Base-by-base conservation (phyloP, 2,888 invertebrate species). In the Adelognathus sp. region DNA sequence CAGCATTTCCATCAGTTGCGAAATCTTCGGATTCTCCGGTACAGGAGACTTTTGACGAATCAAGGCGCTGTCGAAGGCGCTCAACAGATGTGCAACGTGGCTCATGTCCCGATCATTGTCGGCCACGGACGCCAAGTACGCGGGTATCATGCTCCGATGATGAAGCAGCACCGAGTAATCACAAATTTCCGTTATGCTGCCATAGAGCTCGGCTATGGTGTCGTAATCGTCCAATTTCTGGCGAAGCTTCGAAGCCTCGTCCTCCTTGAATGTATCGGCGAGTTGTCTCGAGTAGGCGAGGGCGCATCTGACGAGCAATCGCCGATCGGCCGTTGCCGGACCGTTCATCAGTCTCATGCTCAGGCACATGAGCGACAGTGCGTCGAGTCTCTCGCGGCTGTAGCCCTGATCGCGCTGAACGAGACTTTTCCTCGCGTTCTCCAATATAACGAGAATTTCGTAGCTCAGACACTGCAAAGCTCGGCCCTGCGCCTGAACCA, bases 401-500 rank as follows among this genome's bases (percentile, higher is more conserved):
- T 90, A 89, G 0, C 85, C 85, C 61, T 87, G 89, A 16, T 90
- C 89, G 56, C 87, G 88, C 29, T 88, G 88, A 1, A 87, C 84
- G 11, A 91, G 72, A 61, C 84, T 85, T 79, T 87, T 92, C 91
- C 96, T 96, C 0, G 96, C 95, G 75, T 92, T 93, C 60, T 93
- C 92, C 70, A 97, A 92, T 54, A 95, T 93, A 54, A 93, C 93
- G 50, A 97, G 92, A 5, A 95, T 94, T 90, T 96, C 96, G 90
- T 96, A 96, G 82, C 95, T 93, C 50, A 97, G 92, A 91, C 97
- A 96, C 87, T 98, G 98, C 14, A 95, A 92, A 54, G 97, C 94
- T 90, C 97, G 95, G 85, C 95, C 94, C 67, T 96, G 93, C 9
- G 96, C 94, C 86, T 95, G 95, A 18, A 95, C 94, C 64, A 98